Evolutionary conservation across 2,113 vertebrate species (phyloP), one percentile per base, ranked within the genome.

Genomic region (Panthera leo): DNA sequence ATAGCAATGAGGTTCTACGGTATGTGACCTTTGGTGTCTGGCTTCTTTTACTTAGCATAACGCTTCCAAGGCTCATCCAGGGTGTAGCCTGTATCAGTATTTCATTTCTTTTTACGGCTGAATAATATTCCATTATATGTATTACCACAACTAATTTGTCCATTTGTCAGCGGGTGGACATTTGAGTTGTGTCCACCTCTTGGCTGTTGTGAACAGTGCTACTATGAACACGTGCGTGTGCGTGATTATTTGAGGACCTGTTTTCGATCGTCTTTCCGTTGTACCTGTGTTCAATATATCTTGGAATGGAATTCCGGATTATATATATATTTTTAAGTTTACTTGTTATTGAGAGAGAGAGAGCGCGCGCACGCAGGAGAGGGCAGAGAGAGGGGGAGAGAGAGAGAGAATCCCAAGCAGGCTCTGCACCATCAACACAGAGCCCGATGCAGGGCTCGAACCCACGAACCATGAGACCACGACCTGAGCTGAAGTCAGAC

Each of bases 301-400:
- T 68, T 23, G 34, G 80, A 48, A 3, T 34, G 15, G 36, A 36
- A 25, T 88, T 45, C 68, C 25, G 8, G 48, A 27, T 76, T 79
- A 61, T 21, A 23, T 21, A 21, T 48, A 42, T 73, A 8, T n/a
- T 70, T 70, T 70, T n/a, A n/a, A 70, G 16, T n/a, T 70, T 70
- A n/a, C 13, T 65, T 65, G 29, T 25, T 25, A 29, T 39, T 12
- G 25, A 73, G 73, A 45, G 39, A 42, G 39, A 42, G 71, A 73
- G 71, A 73, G 70, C 5, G 2, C 0, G 21, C 23, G 36, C 21
- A 3, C 10, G 27, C 12, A 3, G n/a, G 34, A 34, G 14, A 19
- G 21, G 25, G 71, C 23, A 75, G 71, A 13, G 71, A 13, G 23
- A 73, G 21, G 23, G 5, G 45, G 71, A 75, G 23, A 18, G 16